These are phyloP conservation scores for Chironomus riparius DNA, from an alignment of 2,888 invertebrate species.

Conservation along the genomic window DNA sequence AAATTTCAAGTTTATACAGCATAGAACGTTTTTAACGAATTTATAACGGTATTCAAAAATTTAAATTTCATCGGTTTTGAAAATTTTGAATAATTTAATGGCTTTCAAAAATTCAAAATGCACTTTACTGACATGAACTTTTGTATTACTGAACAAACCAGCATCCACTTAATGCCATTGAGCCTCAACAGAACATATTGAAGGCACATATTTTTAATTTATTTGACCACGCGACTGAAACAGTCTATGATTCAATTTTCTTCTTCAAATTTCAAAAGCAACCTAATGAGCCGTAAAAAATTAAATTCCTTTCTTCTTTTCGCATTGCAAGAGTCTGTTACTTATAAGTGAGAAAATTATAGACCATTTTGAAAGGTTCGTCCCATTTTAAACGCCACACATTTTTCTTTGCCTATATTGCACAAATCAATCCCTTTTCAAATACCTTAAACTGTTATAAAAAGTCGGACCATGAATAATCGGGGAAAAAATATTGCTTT, in stretches of 20 bases:
- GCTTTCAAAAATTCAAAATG: too few species aligned
- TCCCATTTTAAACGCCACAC: conserved; percentile 4
- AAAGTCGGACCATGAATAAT: background rate
- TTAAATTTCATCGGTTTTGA: too few species aligned
- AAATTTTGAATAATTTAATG: too few species aligned
- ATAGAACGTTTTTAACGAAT: too few species aligned
- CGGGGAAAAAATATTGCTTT: background rate
- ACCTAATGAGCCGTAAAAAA: background rate
- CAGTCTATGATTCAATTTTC: background rate
- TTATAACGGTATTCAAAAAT: too few species aligned
- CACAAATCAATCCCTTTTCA: background rate
- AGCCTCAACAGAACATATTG: background rate
- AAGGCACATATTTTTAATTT: background rate
- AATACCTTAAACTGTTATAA: background rate
- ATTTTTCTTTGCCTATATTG: background rate
- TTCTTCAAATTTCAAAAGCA: background rate
- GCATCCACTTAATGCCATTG: too few species aligned
- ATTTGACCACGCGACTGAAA: background rate
- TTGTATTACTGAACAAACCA: too few species aligned
- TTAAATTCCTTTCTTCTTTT: background rate
- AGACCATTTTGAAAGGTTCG: background rate
- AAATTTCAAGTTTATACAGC: too few species aligned
- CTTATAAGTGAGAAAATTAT: background rate
- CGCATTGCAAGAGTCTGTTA: background rate
- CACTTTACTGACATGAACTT: too few species aligned